Conservation (phyloP, 2,888 invertebrate genomes). For the Sthenelais limicola region DNA sequence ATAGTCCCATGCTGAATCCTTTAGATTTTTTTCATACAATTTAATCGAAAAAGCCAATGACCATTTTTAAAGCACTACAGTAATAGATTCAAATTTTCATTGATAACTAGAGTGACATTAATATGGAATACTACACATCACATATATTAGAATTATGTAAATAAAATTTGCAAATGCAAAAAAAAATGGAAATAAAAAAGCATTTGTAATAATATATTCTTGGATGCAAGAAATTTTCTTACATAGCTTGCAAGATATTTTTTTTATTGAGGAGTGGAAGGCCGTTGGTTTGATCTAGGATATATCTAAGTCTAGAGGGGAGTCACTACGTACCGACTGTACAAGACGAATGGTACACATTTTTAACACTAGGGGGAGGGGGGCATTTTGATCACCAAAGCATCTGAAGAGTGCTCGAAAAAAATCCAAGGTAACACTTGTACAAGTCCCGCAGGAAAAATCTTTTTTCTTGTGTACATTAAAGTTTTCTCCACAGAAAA, state of each 20-base stretch:
- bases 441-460: conserved; percentile 5
- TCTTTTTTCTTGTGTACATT: neutral
- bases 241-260: conserved; percentile 27
- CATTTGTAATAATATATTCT: conserved; percentile 36
- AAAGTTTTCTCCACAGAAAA: conserved; percentile 25
- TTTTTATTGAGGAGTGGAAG: conserved; percentile 25
- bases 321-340: conserved; percentile 32
- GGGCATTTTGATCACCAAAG: conserved; percentile 38
- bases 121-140: conserved; percentile 44
- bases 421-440: conserved; percentile 31
- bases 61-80: conserved; percentile 41
- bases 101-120: conserved; percentile 27
- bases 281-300: conserved; percentile 11
- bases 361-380: too few species aligned
- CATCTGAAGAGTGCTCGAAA: conserved; percentile 33
- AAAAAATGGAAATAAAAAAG: conserved; percentile 34
- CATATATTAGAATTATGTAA: conserved; percentile 43
- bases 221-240: conserved; percentile 36
- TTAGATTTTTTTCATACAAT: conserved; percentile 35
- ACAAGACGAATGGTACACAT: conserved; percentile 31
- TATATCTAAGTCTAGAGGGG: conserved; percentile 32
- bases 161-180: conserved; percentile 42
- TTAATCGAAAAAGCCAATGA: conserved; percentile 42
- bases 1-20: conserved; percentile 19
- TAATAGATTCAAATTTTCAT: conserved; percentile 33